phyloP scores from a whole-genome alignment of 1,140 invertebrate genomes.

The Achatina immaculata region DNA sequence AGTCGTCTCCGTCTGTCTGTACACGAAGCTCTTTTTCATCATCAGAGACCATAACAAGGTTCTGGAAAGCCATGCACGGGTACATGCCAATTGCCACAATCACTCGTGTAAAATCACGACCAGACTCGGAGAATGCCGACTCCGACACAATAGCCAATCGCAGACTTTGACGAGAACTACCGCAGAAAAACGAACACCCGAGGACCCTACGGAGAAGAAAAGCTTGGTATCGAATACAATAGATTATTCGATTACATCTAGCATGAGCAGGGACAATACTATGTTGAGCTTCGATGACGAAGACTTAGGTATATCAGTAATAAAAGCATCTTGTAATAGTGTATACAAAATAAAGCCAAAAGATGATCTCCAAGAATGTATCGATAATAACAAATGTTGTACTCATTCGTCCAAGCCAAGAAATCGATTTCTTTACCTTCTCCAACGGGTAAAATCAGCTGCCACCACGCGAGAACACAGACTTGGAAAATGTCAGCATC shows the following conservation, averaged over 20 bases:
- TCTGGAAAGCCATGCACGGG: neutral
- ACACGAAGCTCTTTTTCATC: slow-evolving; percentile 15
- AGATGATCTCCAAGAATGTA: neutral
- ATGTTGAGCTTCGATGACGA: neutral
- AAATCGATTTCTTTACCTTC: neutral
- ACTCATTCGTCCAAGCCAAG: no score
- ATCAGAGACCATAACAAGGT: slow-evolving; percentile 20
- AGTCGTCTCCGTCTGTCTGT: slow-evolving; percentile 1
- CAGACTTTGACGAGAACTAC: neutral
- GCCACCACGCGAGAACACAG: neutral
- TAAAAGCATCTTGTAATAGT: neutral
- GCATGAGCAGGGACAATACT: neutral
- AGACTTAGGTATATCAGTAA: neutral
- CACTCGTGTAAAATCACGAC: neutral
- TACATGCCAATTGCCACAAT: neutral
- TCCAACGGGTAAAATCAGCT: neutral
- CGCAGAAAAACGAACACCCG: neutral
- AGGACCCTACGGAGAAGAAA: no score
- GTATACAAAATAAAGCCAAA: neutral
- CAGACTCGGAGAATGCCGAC: slow-evolving; percentile 20
- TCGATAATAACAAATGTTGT: no score
- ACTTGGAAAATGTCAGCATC: slow-evolving; percentile 3
- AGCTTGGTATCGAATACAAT: neutral
- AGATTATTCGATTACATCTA: neutral
- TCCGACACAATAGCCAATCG: neutral